phyloP scores from a whole-genome alignment of 2,797 vertebrate genomes.

The Bradypodion ventrale region DNA sequence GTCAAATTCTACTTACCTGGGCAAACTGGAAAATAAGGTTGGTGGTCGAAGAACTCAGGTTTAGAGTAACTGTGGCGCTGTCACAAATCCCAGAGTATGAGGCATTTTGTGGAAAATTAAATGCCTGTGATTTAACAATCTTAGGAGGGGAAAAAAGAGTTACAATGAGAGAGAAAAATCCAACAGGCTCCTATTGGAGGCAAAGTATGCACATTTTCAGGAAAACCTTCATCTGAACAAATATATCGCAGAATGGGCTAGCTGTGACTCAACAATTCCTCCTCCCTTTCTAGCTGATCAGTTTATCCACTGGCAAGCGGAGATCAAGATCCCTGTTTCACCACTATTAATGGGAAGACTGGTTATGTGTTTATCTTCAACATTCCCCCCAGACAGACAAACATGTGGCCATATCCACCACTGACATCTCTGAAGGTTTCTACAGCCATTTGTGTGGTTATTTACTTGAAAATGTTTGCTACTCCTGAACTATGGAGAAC shows the following conservation, averaged over 20 bases:
- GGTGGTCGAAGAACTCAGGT: conserved; percentile 70
- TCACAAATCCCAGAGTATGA: conserved; percentile 76
- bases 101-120: conserved; percentile 82
- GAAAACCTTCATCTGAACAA: not conserved
- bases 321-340: not conserved
- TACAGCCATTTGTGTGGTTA: too few species aligned
- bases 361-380: not conserved
- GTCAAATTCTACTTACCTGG: conserved; percentile 72
- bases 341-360: not conserved
- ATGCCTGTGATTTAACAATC: conserved; percentile 66
- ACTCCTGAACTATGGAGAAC: too few species aligned
- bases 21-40: conserved; percentile 79
- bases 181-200: not conserved
- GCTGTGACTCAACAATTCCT: not conserved
- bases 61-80: conserved; percentile 68
- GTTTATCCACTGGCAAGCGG: not conserved
- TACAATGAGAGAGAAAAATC: not conserved
- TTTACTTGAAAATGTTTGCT: too few species aligned
- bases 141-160: conserved; percentile 50
- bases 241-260: not conserved
- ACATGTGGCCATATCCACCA: too few species aligned
- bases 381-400: not conserved
- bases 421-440: too few species aligned
- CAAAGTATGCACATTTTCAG: not conserved
- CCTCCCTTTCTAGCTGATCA: not conserved